phyloP scores from a whole-genome alignment of 2,888 invertebrate genomes.

The Ectemnius cavifrons region DNA sequence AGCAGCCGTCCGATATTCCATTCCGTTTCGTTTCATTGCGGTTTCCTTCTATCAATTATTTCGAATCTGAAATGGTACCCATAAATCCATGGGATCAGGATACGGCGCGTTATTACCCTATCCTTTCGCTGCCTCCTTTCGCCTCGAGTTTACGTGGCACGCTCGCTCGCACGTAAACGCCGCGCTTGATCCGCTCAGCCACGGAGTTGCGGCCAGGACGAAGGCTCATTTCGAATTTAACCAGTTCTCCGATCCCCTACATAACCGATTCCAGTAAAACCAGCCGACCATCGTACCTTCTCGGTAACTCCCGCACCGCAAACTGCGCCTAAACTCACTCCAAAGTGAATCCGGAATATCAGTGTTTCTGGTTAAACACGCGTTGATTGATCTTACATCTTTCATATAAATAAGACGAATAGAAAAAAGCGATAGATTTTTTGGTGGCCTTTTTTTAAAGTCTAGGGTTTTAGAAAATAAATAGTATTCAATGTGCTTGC shows the following conservation, averaged over 20 bases:
- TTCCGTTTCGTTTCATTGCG: conserved; percentile 59
- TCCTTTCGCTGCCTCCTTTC: conserved; percentile 36
- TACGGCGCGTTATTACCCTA: conserved; percentile 58
- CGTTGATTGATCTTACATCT: no score
- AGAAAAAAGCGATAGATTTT: no score
- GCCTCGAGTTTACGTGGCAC: conserved; percentile 1
- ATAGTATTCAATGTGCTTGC: no score
- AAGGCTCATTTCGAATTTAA: conserved; percentile 19
- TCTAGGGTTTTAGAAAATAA: no score
- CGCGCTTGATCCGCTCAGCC: conserved; percentile 22
- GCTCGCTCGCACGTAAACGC: conserved; percentile 28
- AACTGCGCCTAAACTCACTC: no score
- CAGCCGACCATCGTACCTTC: no score
- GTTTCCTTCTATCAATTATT: conserved; percentile 69
- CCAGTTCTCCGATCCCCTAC: conserved; percentile 7
- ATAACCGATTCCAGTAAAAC: no score
- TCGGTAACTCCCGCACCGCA: no score
- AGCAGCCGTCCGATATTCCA: conserved; percentile 50
- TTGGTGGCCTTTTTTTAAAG: no score
- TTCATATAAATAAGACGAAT: no score
- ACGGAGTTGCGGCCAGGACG: conserved; percentile 41
- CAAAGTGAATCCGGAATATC: no score
- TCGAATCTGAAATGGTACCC: conserved; percentile 60
- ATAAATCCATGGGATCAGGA: conserved; percentile 60
- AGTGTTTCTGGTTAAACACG: no score